Conservation (phyloP, 2,113 vertebrate species). For the Setophaga petechia region DNA sequence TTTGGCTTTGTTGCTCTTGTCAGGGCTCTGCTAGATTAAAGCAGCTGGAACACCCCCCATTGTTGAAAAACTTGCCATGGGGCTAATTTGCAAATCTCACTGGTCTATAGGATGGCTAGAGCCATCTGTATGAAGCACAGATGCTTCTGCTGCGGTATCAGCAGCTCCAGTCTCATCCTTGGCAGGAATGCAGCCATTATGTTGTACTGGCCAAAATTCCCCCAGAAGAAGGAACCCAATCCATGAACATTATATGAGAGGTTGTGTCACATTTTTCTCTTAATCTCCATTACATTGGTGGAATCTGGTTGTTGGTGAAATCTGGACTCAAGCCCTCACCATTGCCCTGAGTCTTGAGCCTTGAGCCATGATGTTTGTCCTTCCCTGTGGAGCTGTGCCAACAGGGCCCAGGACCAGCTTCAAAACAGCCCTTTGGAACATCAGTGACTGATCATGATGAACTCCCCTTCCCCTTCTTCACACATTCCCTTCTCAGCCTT, state of each 20-base stretch:
- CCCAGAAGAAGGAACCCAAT: not conserved
- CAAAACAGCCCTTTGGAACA: not conserved
- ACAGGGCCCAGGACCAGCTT: not conserved
- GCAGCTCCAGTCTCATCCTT: not conserved
- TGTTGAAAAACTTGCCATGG: not conserved
- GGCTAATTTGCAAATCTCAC: not conserved
- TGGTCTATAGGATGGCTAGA: not conserved
- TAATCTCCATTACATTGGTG: not conserved
- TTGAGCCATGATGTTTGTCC: not conserved
- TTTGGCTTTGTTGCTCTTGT: not conserved
- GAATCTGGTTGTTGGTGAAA: not conserved
- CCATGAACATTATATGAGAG: not conserved
- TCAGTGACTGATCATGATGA: not conserved
- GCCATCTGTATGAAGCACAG: not conserved
- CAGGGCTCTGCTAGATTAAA: not conserved
- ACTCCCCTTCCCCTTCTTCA: not conserved
- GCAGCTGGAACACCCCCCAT: not conserved
- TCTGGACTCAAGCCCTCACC: not conserved
- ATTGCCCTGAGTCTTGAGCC: not conserved
- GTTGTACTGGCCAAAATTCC: not conserved
- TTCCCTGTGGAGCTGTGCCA: not conserved
- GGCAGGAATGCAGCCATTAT: not conserved
- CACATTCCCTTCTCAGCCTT: not conserved
- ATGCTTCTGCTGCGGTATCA: not conserved
- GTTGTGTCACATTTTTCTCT: not conserved